phyloP scores from a whole-genome alignment of 2,113 vertebrate species.

The Gavialis gangeticus region DNA sequence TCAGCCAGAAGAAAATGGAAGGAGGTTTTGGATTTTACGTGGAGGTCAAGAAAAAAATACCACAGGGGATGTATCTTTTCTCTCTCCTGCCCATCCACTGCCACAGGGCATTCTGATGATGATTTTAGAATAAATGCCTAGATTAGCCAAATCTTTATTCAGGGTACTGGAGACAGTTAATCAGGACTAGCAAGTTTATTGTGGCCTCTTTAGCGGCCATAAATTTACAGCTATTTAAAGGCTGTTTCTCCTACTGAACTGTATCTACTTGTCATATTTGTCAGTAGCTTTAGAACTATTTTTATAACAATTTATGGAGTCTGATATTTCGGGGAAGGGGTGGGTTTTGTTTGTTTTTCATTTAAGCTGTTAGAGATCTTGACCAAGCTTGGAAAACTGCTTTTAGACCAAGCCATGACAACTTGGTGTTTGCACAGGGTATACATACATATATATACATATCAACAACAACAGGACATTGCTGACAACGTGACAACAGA shows the following conservation, averaged over 20 bases:
- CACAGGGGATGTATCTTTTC: background rate
- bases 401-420: slow-evolving; percentile 23
- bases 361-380: background rate
- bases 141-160: background rate
- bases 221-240: background rate
- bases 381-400: background rate
- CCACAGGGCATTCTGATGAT: background rate
- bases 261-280: background rate
- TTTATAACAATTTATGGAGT: background rate
- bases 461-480: background rate
- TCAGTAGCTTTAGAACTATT: slow-evolving; percentile 4
- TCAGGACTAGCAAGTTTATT: background rate
- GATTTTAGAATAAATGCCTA: background rate
- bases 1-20: background rate
- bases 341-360: background rate
- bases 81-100: background rate
- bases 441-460: background rate
- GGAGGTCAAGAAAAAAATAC: slow-evolving; percentile 3
- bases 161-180: background rate
- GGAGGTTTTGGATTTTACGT: background rate
- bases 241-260: background rate
- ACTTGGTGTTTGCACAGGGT: background rate
- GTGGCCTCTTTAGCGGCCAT: background rate
- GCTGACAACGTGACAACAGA: slow-evolving; percentile 20
- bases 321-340: background rate